Evolutionary conservation across 1,140 invertebrate species (phyloP), one percentile per base, ranked within the genome.

Genomic region (Luehdorfia chinensis): DNA sequence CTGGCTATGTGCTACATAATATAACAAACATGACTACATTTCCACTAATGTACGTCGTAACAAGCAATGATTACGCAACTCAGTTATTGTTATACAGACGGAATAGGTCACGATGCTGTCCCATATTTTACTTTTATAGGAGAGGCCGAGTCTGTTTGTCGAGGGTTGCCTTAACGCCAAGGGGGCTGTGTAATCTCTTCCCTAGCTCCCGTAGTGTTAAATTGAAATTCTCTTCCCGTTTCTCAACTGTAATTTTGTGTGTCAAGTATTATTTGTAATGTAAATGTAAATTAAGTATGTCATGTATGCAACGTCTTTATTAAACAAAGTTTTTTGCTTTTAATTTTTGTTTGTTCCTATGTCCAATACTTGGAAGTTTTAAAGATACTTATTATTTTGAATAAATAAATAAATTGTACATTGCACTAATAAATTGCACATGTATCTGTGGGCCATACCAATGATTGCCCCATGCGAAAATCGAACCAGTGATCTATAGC

Each of bases 81-180:
- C 9, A 12, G 34, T 37, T 37, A 37, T 37, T 37, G 34, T 37
- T 37, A 37, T 16, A 27, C 37, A 41, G 37, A 41, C 21, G 23
- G 37, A 41, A 41, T 41, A 41, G 37, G 37, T 41, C 37, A 41
- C 37, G 37, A 41, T 8, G 37, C 13, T 44, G 46, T 47, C 47
- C 56, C 50, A 66, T 59, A 62, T 66, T 59, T 62, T 50, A 55
- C 53, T 62, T 66, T 59, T 59, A 66, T 51, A 55, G 43, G 50
- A 36, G 18, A 39, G 32, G 33, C 43, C 47, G 36, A 34, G 47
- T 47, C 55, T 59, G 55, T 62, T 62, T 62, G 55, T 55, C 47
- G 45, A 58, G 58, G 55, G 28, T 49, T 50, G 36, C 43, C 46
- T 44, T 55, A 55, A 59, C 37, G 50, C 50, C 46, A 56, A 48